Evolutionary conservation across 2,113 vertebrate genomes (phyloP).

Genomic region (Campylorhamphus procurvoides): DNA sequence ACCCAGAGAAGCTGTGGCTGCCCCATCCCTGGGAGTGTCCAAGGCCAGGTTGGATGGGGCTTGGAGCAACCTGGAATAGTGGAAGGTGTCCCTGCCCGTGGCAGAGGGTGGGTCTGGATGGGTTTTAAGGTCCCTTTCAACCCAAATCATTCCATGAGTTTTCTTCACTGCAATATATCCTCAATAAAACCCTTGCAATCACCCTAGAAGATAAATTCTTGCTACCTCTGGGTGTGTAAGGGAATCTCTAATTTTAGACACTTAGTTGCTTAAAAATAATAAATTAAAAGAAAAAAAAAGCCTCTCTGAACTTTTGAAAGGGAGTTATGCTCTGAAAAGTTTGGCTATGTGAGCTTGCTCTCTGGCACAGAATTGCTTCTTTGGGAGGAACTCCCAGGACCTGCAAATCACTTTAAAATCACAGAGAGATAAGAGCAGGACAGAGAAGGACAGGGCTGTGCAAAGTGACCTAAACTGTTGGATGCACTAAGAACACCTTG

Average conservation of each 20-base stretch:
- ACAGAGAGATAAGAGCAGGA: neutral
- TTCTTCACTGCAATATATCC: neutral
- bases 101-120: neutral
- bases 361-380: neutral
- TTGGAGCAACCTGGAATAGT: neutral
- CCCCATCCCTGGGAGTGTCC: neutral
- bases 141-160: neutral
- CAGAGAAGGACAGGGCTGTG: neutral
- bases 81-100: neutral
- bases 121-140: neutral
- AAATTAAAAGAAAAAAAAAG: neutral
- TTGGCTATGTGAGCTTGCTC: neutral
- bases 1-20: neutral
- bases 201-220: neutral
- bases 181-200: accelerated
- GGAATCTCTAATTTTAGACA: neutral
- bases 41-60: accelerated
- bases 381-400: neutral
- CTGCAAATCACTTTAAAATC: neutral
- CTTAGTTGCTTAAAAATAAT: neutral
- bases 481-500: accelerated
- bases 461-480: neutral
- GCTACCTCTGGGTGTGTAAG: neutral
- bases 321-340: neutral
- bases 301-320: neutral